Base-by-base conservation (phyloP, 2,113 vertebrate genomes). In the Arvicanthis niloticus region DNA sequence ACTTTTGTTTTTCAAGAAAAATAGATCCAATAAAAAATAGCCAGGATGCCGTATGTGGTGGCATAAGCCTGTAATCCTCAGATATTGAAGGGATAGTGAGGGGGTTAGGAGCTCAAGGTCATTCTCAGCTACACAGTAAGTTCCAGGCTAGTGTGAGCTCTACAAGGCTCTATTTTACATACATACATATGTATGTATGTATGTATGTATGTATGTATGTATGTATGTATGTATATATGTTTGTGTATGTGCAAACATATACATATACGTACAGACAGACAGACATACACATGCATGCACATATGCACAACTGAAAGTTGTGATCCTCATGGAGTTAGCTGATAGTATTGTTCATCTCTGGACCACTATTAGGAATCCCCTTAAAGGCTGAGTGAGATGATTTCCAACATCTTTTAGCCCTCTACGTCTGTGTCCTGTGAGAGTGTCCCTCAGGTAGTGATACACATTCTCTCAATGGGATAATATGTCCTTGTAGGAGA, bases 1-100 rank as follows among this genome's bases (percentile, higher is more conserved):
- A 93, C 0, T 94, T 86, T 40, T 86, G 97, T 86, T 86, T 87
- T 78, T 45, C 91, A 80, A 84, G 68, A 70, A 65, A 97, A 77
- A 85, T 40, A 70, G 80, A 34, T 86, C 3, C 34, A 93, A 72
- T 93, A 37, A 60, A 88, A 94, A 92, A 40, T 70, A 75, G 3
- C 22, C 17, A 81, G n/a, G 34, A 91, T 88, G 72, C 65, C 91
- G 24, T 53, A 17, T 26, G 34, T n/a, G 67, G 67, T n/a, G 7
- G 1, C 26, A 21, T 3, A 58, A 5, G 26, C 16, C 9, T 42
- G 1, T 42, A 40, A 56, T 5, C 4, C 51, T 15, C 31, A 9
- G 2, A 17, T 9, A 40, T 56, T 16, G n/a, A 56, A 24, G 7
- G 4, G 15, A 24, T 13, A 72, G 37, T 26, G 10, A 75, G 9